Evolutionary conservation across 2,888 invertebrate species (phyloP), one percentile per base, ranked within the genome.

Genomic region (Tetanocera ferruginea): DNA sequence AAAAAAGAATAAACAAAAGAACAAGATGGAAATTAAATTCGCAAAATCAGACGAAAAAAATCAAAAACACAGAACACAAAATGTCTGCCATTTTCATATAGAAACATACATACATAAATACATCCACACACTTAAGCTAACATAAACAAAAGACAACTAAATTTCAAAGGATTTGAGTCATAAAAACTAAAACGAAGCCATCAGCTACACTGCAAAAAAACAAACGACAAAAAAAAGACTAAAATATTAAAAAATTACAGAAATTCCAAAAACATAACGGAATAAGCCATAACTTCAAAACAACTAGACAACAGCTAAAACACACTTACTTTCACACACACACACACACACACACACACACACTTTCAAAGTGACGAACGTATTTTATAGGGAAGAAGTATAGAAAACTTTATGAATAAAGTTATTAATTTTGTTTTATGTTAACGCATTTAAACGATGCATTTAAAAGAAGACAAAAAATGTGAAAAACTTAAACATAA

Each of bases 381-480:
- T 19, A 34, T 19, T 37, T 8, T 23, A 43, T 19, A 25, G 17
- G 9, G n/a, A 23, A 25, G 31, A 28, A 67, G 11, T 17, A 62
- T 49, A 31, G 8, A 72, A 49, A 52, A 28, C 28, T 28, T 67
- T 67, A 43, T 3, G 14, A 49, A 17, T 17, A 69, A 34, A 69
- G 11, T n/a, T 23, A 25, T 37, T n/a, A 25, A 55, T 55, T 75
- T 75, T n/a, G n/a, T n/a, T 67, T 67, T 75, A 75, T 17, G 66
- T 75, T 75, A 8, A 2, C 52, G 74, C 74, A 66, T 75, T 75
- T 75, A 66, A 64, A 34, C 66, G 43, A 67, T 75, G 75, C 75
- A 75, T 75, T 75, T 75, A 75, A 73, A 5, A 25, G 28, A 55
- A 55, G 19, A 64, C 17, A 51, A 66, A 76, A 9, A 5, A 71